A percentile compares a stretch with the other conserved stretches of the same genome.
These are phyloP conservation scores for Trinectes maculatus DNA, from an alignment of 2,113 vertebrate genomes.

Conservation along the genomic window DNA sequence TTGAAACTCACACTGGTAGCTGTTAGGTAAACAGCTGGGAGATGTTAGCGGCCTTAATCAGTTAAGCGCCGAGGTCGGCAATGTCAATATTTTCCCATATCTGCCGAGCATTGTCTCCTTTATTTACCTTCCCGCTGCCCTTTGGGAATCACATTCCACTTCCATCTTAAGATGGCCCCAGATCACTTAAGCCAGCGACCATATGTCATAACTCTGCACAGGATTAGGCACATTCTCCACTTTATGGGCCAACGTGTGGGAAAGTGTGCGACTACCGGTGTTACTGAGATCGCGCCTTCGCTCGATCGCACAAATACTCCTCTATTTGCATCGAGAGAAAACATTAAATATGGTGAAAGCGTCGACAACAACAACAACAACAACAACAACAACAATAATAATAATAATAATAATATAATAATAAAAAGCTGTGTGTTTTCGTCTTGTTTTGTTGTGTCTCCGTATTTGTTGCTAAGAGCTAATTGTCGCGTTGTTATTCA, in stretches of 20 bases:
- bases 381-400: too few relatives aligned
- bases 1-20: constrained; percentile 4
- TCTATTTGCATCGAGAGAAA: too few relatives aligned
- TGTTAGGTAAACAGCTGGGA: constrained; percentile 60
- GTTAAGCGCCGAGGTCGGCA: constrained; percentile 59
- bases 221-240: constrained; percentile 73
- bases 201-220: constrained; percentile 72
- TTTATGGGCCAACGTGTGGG: constrained; percentile 62
- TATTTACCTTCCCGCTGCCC: constrained; percentile 65
- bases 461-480: constrained; percentile 55
- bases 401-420: too few relatives aligned
- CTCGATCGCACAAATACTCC: too few relatives aligned
- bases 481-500: constrained; percentile 32
- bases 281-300: too few relatives aligned
- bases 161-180: constrained; percentile 56
- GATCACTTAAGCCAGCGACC: constrained; percentile 74
- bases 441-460: constrained; percentile 38
- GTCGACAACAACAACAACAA: too few relatives aligned
- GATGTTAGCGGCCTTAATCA: constrained; percentile 64
- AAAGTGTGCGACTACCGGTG: constrained; percentile 57
- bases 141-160: constrained; percentile 63
- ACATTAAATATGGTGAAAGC: too few relatives aligned
- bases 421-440: too few relatives aligned
- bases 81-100: constrained; percentile 73
- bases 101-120: constrained; percentile 61